Evolutionary conservation across 2,888 invertebrate species (phyloP).

Genomic region (Drosophila maculinotata): DNA sequence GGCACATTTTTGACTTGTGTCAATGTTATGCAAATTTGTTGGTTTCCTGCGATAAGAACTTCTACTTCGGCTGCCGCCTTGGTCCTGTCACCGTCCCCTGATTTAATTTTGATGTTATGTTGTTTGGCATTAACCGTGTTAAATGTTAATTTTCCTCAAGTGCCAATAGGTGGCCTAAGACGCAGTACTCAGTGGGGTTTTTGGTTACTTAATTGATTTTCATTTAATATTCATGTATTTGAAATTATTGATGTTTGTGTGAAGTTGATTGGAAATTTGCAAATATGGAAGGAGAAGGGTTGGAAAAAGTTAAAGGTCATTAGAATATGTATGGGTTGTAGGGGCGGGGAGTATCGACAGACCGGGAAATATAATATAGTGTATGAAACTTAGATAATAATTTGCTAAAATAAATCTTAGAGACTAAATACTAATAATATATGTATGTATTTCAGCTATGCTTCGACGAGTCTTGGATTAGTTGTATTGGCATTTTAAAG

Average conservation of each 20-base stretch:
- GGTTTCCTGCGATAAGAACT: constrained; percentile 19
- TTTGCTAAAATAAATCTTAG: background rate
- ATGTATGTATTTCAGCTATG: background rate
- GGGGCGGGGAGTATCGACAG: background rate
- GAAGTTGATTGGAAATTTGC: constrained; percentile 64
- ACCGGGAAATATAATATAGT: background rate
- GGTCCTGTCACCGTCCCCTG: constrained; percentile 21
- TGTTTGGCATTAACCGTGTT: constrained; percentile 73
- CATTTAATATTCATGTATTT: constrained; percentile 68
- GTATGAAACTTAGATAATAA: background rate
- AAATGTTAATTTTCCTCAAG: constrained; percentile 75
- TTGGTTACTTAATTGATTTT: constrained; percentile 58
- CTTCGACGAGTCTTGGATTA: background rate
- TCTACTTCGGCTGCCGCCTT: constrained; percentile 10
- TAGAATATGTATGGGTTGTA: background rate
- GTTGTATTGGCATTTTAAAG: background rate
- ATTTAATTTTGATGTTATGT: constrained; percentile 65
- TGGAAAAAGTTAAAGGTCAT: background rate
- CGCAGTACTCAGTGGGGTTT: constrained; percentile 24
- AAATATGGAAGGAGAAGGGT: constrained; percentile 27
- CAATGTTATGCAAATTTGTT: constrained; percentile 72
- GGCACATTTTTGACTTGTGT: constrained; percentile 73
- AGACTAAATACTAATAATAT: background rate
- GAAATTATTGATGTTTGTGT: constrained; percentile 56
- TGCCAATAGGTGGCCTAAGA: constrained; percentile 53